These are phyloP conservation scores for Neoarius graeffei DNA, from an alignment of 2,113 vertebrate genomes.

Conservation along the genomic window DNA sequence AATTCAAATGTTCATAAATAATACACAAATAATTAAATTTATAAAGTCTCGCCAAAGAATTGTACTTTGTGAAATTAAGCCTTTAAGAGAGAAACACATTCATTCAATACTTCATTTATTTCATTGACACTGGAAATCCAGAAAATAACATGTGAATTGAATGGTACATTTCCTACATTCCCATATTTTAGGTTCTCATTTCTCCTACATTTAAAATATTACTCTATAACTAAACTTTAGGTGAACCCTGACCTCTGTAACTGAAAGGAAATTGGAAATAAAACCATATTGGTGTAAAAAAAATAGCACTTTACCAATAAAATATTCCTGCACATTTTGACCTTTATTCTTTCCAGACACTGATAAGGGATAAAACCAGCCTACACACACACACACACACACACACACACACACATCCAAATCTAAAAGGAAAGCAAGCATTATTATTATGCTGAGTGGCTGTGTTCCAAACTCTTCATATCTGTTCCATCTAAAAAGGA, in stretches of 20 bases:
- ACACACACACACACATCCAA: neutral
- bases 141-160: neutral
- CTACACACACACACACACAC: neutral
- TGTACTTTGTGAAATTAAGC: neutral
- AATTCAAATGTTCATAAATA: neutral
- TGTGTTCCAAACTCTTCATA: conserved; percentile 8
- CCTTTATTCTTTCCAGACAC: neutral
- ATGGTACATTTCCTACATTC: neutral
- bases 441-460: conserved; percentile 4
- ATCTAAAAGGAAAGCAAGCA: neutral
- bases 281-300: neutral
- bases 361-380: neutral
- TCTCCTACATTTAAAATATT: neutral
- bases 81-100: neutral
- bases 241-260: neutral
- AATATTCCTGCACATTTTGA: conserved; percentile 3
- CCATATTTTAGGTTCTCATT: neutral
- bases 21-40: neutral
- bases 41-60: neutral
- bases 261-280: neutral
- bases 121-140: too few relatives aligned
- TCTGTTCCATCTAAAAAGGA: neutral
- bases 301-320: conserved; percentile 14
- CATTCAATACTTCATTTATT: too few relatives aligned
- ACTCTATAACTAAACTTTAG: neutral